Evolutionary conservation across 2,113 vertebrate species (phyloP).

Genomic region (Ascaphus truei): DNA sequence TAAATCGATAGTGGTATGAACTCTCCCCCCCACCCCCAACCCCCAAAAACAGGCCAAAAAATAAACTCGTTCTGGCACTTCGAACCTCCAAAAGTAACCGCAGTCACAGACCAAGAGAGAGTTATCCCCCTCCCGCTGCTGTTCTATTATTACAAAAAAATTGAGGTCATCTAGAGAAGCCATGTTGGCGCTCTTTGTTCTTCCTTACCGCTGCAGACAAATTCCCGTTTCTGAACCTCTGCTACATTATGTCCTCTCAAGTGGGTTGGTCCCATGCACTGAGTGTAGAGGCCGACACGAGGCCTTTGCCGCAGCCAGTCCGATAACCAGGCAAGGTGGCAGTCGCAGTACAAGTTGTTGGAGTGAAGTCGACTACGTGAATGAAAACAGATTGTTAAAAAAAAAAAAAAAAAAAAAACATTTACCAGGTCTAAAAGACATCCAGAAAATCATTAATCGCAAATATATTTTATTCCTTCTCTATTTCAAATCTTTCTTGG

Average conservation of each 20-base stretch:
- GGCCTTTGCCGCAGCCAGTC: slow-evolving; percentile 96
- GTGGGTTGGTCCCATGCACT: slow-evolving; percentile 89
- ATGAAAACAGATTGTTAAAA: background rate
- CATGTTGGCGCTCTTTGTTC: too few relatives aligned
- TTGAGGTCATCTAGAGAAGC: too few relatives aligned
- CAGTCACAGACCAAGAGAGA: too few relatives aligned
- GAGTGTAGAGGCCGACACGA: slow-evolving; percentile 91
- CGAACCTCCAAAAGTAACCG: background rate
- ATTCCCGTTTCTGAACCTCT: slow-evolving; percentile 94
- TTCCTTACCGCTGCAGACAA: slow-evolving; percentile 85
- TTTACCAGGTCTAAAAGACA: accelerated
- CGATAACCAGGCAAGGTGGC: slow-evolving; percentile 93
- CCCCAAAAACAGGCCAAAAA: too few relatives aligned
- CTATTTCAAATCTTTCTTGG: background rate
- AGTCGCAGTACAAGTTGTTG: slow-evolving; percentile 94
- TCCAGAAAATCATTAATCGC: background rate
- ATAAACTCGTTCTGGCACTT: background rate
- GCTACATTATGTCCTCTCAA: slow-evolving; percentile 93
- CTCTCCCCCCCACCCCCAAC: too few relatives aligned
- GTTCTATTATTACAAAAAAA: too few relatives aligned
- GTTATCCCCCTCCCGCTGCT: too few relatives aligned
- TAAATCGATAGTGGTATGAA: too few relatives aligned
- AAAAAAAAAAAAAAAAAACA: background rate
- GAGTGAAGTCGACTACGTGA: slow-evolving; percentile 87
- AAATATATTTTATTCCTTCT: slow-evolving; percentile 2